Conservation (phyloP, 23 tunicate genomes). For the Trididemnum miniatum region DNA sequence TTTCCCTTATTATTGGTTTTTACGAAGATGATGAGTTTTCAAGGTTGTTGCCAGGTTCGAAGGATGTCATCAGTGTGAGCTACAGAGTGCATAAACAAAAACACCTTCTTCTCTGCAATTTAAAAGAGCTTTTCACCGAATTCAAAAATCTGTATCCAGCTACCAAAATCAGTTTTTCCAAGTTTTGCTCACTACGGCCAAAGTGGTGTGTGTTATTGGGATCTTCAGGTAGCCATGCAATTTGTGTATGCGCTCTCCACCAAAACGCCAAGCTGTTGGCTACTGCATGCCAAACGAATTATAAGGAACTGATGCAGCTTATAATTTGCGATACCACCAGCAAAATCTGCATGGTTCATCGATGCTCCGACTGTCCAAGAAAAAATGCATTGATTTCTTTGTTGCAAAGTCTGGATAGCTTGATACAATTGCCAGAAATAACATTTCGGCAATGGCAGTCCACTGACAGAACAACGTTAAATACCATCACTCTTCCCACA, state of each 20-base stretch:
- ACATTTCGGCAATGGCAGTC: too few relatives aligned
- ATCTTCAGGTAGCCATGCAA: conserved; percentile 38
- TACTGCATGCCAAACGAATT: conserved; percentile 7
- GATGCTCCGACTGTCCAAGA: conserved; percentile 21
- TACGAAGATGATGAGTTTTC: conserved; percentile 37
- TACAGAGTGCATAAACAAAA: conserved; percentile 28
- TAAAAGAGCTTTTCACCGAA: conserved; percentile 28
- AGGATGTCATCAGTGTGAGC: conserved; percentile 23
- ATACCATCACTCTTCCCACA: too few relatives aligned
- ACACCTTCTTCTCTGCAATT: conserved; percentile 24
- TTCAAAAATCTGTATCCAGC: conserved; percentile 21
- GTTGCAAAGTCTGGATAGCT: too few relatives aligned
- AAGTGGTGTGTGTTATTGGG: conserved; percentile 31
- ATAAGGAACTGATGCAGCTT: conserved; percentile 18
- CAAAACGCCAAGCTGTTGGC: conserved; percentile 19
- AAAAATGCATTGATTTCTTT: too few relatives aligned
- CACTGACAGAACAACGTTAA: too few relatives aligned
- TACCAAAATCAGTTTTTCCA: conserved; percentile 13
- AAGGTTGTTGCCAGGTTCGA: conserved; percentile 31
- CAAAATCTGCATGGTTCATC: conserved; percentile 31
- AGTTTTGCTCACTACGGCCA: conserved; percentile 19
- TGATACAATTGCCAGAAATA: too few relatives aligned
- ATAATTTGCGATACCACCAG: conserved; percentile 12
- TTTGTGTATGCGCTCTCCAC: conserved; percentile 27
- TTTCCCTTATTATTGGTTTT: conserved; percentile 16